phyloP scores from a whole-genome alignment of 2,888 invertebrate species.

The Odontothrips loti region DNA sequence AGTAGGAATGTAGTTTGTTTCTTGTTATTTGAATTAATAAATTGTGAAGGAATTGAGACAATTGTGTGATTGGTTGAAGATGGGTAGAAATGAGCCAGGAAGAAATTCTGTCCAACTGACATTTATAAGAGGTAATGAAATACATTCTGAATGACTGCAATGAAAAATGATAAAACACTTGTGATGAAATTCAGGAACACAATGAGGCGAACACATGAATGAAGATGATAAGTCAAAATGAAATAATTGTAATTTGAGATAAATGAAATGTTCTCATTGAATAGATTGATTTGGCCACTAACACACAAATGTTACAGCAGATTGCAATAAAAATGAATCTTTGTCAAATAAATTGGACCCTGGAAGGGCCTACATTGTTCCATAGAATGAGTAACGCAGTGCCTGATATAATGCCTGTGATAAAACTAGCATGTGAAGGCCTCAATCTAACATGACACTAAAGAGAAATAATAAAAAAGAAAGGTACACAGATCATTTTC shows the following conservation, averaged over 20 bases:
- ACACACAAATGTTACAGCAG: not conserved
- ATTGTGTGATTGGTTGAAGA: not conserved
- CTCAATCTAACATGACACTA: too few relatives aligned
- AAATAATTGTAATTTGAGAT: not conserved
- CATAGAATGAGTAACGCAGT: too few relatives aligned
- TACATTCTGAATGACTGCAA: conserved; percentile 13
- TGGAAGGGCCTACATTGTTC: too few relatives aligned
- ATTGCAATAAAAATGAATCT: not conserved
- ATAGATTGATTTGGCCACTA: conserved; percentile 6
- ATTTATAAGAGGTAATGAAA: conserved; percentile 15
- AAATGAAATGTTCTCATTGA: not conserved
- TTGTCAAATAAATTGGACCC: too few relatives aligned
- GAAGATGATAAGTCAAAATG: not conserved
- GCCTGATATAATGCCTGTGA: too few relatives aligned
- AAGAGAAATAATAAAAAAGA: too few relatives aligned
- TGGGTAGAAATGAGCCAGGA: not conserved
- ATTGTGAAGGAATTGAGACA: too few relatives aligned
- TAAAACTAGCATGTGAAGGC: too few relatives aligned
- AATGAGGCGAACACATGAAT: not conserved
- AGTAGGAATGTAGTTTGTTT: too few relatives aligned
- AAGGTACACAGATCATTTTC: not conserved
- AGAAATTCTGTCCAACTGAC: not conserved
- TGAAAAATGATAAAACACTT: conserved; percentile 4
- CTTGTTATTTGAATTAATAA: too few relatives aligned
- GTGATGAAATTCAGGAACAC: conserved; percentile 9